Percentiles rank a stretch among this genome's conserved stretches.
Evolutionary conservation across 1,140 invertebrate genomes (phyloP).

Genomic region (Dinoponera quadriceps): DNA sequence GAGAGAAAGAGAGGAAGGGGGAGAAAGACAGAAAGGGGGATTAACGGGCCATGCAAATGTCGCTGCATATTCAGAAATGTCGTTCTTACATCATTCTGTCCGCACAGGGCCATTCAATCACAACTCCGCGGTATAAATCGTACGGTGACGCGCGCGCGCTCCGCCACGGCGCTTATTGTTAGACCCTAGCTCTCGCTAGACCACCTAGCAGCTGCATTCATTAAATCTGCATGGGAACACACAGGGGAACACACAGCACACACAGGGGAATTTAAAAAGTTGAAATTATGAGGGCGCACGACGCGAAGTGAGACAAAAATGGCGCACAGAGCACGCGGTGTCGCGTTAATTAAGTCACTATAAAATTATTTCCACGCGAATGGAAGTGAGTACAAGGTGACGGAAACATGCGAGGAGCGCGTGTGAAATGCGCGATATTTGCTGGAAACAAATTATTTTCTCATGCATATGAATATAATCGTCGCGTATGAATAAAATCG

Average conservation of each 20-base stretch:
- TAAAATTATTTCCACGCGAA: neutral
- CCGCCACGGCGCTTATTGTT: neutral
- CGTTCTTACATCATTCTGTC: conserved; percentile 49
- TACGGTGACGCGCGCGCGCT: neutral
- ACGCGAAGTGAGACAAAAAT: neutral
- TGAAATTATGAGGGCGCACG: neutral
- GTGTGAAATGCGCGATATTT: too few species aligned
- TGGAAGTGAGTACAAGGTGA: neutral
- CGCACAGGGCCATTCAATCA: neutral
- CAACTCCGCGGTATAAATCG: conserved; percentile 5
- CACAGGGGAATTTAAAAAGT: neutral
- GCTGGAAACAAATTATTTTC: too few species aligned
- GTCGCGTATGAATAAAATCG: too few species aligned
- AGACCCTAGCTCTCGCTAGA: neutral
- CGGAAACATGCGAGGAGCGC: neutral
- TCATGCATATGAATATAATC: too few species aligned
- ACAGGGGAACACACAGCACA: too few species aligned
- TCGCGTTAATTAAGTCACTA: neutral
- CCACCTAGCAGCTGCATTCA: neutral
- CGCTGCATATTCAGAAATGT: conserved; percentile 3
- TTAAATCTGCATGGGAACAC: neutral
- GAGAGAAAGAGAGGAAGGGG: too few species aligned
- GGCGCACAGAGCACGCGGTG: neutral
- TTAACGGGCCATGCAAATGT: conserved; percentile 10
- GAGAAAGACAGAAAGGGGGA: neutral